Evolutionary conservation across 2,113 vertebrate genomes (phyloP).

Genomic region (Melanerpes aurifrons): DNA sequence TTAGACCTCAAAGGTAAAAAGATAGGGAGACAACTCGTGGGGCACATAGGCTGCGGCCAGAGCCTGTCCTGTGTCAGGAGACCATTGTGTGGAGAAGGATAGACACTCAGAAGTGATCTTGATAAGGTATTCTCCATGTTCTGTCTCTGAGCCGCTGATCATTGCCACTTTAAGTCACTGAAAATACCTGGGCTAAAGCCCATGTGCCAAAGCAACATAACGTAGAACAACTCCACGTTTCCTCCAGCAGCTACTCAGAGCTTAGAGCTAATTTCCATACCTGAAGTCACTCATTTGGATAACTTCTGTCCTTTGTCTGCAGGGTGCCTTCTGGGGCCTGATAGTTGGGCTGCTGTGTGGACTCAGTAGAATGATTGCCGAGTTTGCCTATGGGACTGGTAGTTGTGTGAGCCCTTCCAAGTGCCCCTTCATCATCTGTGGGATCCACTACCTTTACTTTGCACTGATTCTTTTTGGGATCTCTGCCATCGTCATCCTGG

Average conservation of each 20-base stretch:
- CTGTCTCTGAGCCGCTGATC: background rate
- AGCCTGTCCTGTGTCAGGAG: background rate
- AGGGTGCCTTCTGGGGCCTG: slow-evolving; percentile 95
- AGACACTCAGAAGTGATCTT: background rate
- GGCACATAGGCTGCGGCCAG: background rate
- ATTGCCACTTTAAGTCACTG: background rate
- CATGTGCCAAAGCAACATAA: background rate
- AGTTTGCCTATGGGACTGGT: slow-evolving; percentile 90
- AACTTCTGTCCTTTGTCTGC: background rate
- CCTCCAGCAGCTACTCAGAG: background rate
- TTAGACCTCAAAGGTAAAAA: background rate
- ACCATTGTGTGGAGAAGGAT: background rate
- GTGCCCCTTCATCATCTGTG: slow-evolving; percentile 92
- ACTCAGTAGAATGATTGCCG: slow-evolving; percentile 86
- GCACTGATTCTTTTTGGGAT: slow-evolving; percentile 86
- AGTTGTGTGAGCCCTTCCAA: slow-evolving; percentile 84
- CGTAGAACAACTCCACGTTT: background rate
- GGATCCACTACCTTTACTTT: slow-evolving; percentile 96
- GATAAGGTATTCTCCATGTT: background rate
- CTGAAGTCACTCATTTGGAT: background rate
- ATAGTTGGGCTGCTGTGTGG: slow-evolving; percentile 83
- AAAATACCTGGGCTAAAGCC: background rate
- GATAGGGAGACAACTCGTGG: background rate
- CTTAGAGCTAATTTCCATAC: background rate
- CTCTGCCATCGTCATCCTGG: slow-evolving; percentile 74